Conservation (phyloP, 2,113 vertebrate species). For the Rhea americana region DNA sequence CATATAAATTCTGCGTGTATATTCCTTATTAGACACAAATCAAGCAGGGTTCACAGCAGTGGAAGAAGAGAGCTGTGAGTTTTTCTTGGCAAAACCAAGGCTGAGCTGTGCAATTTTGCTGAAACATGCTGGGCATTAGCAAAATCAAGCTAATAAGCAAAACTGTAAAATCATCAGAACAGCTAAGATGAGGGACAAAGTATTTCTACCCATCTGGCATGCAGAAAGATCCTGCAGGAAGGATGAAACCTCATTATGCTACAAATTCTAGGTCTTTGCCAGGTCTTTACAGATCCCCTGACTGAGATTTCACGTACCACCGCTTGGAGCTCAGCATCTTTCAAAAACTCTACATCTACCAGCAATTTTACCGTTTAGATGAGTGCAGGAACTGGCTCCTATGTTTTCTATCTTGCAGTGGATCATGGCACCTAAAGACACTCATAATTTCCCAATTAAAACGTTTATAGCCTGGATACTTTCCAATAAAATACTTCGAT, state of each 20-base stretch:
- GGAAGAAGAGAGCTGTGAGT: neutral
- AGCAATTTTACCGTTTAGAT: neutral
- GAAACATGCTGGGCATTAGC: neutral
- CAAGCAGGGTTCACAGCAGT: rapidly evolving
- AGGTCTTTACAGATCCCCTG: neutral
- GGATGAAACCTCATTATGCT: neutral
- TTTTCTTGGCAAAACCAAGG: neutral
- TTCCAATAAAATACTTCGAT: neutral
- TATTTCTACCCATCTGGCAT: neutral
- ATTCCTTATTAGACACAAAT: neutral
- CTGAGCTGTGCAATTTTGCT: neutral
- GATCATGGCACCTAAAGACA: rapidly evolving
- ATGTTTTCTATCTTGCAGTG: neutral
- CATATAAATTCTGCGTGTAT: neutral
- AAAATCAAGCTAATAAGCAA: neutral
- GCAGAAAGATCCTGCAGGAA: neutral
- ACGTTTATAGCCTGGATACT: neutral
- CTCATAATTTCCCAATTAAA: neutral
- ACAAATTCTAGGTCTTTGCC: neutral
- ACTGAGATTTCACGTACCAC: no score
- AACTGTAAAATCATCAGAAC: neutral
- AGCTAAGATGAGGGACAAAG: neutral
- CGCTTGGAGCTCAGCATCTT: no score
- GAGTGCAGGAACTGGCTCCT: neutral
- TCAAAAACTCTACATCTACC: no score